phyloP scores from a whole-genome alignment of 2,797 vertebrate species.

The Halcyon leucocephala region DNA sequence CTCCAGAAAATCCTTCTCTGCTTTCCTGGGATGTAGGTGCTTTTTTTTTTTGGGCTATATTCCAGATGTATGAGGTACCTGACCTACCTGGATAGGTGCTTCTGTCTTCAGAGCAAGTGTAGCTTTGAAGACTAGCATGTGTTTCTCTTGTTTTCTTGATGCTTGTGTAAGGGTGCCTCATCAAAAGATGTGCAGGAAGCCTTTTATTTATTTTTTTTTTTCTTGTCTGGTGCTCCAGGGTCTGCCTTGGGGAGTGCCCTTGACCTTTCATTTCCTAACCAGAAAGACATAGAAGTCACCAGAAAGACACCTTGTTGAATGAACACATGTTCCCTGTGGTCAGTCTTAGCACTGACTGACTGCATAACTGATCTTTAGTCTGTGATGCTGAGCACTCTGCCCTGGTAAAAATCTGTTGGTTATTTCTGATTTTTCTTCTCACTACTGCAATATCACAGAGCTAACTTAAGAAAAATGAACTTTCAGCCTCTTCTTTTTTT shows the following conservation, averaged over 20 bases:
- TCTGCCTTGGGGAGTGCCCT: neutral
- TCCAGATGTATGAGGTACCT: neutral
- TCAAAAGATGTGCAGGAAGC: neutral
- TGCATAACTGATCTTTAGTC: neutral
- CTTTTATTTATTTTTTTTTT: neutral
- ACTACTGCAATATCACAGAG: rapidly evolving
- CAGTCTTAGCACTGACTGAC: neutral
- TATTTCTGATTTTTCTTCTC: neutral
- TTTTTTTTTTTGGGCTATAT: neutral
- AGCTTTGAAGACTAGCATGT: neutral
- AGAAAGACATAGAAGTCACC: no score
- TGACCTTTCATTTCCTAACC: no score
- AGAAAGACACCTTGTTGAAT: neutral
- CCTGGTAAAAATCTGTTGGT: neutral
- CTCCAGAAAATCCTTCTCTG: neutral
- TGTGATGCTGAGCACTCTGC: neutral
- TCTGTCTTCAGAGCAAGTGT: neutral
- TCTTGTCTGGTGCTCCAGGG: neutral
- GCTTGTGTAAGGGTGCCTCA: neutral
- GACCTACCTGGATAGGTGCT: neutral
- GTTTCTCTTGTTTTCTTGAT: neutral
- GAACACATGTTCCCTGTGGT: neutral
- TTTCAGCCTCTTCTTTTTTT: neutral
- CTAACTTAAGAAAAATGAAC: neutral
- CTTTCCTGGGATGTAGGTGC: neutral